Evolutionary conservation across 2,888 invertebrate genomes (phyloP), one percentile per base, ranked within the genome.

Genomic region (Aelia acuminata): DNA sequence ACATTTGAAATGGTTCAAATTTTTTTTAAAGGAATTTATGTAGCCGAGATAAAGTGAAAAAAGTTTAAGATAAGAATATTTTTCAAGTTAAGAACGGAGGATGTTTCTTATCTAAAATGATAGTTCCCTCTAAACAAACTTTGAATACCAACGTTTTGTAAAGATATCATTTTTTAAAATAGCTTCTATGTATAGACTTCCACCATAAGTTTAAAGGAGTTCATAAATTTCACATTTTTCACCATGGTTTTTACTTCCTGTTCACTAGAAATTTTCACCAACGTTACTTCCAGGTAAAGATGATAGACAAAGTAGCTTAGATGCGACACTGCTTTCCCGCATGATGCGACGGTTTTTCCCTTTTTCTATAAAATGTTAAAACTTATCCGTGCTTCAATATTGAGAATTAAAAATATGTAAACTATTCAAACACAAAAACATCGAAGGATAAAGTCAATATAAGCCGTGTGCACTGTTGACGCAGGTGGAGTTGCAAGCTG

Each of bases 301-400:
- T 70, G 63, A 35, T 70, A 70, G 18, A 35, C 57, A 57, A 57
- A 57, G 57, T 57, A 57, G 26, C 57, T 26, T 57, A n/a, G 57
- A 11, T 13, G 7, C 26, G 26, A 26, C 57, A 11, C 13, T 3
- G 13, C 63, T 70, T 70, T 70, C 63, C 63, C 18, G 35, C 31
- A 35, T 70, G 31, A 70, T 70, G 4, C 1, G 7, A 18, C 18
- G 20, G 31, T 35, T 57, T 53, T 70, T 70, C 31, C 7, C 13
- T 18, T 70, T 70, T 70, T 70, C 63, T 70, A 18, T 31, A 20
- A 18, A 35, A 18, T 70, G 5, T 5, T 35, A 70, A 35, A 35
- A 31, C 7, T 8, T 3, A 35, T 18, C 18, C 18, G 20, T 18
- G 31, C 5, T n/a, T 26, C 0, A 26, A 18, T 3, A 43, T 43